These are phyloP conservation scores for Penelope pileata DNA, from an alignment of 2,113 vertebrate species.

Conservation along the genomic window DNA sequence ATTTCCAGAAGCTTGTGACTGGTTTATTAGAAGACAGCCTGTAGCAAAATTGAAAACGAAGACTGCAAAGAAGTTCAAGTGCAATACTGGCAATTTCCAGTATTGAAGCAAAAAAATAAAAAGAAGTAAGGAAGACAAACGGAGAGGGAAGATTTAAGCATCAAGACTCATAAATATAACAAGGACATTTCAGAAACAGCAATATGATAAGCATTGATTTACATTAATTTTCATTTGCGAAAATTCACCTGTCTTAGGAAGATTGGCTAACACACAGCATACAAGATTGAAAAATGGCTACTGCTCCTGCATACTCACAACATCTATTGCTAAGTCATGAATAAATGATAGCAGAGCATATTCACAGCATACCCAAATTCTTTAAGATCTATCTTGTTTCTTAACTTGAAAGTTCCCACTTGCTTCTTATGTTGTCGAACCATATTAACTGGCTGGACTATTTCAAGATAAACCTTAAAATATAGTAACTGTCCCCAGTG, in stretches of 20 bases:
- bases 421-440: neutral
- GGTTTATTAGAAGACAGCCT: conserved; percentile 12
- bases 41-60: neutral
- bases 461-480: neutral
- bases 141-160: neutral
- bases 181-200: conserved; percentile 18
- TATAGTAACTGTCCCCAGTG: neutral
- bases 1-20: conserved; percentile 25
- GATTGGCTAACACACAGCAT: neutral
- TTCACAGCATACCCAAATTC: neutral
- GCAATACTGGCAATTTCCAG: neutral
- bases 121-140: neutral
- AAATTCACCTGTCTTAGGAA: neutral
- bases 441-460: neutral
- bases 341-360: neutral
- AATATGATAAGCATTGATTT: neutral
- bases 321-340: neutral
- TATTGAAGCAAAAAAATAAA: neutral
- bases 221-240: neutral
- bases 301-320: neutral
- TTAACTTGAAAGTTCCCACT: neutral
- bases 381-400: neutral
- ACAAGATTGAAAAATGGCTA: neutral
- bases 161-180: neutral
- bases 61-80: neutral